Evolutionary conservation across 2,797 vertebrate species (phyloP).

Genomic region (Sebastiscus albofasciatus): DNA sequence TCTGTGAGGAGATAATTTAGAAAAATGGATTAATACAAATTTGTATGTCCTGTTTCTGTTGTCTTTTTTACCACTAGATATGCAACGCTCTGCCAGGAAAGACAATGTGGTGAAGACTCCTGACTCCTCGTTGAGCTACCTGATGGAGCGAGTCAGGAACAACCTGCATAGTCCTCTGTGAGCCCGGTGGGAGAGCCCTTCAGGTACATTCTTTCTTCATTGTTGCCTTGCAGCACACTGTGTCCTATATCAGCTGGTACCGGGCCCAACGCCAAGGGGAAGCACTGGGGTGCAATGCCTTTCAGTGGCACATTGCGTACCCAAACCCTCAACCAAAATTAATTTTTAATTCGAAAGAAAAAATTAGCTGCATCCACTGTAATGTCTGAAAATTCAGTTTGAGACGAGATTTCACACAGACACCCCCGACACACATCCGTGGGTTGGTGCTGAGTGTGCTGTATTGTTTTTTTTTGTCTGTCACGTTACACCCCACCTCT

Average conservation of each 20-base stretch:
- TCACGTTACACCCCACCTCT: neutral
- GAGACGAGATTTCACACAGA: neutral
- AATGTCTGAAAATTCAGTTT: neutral
- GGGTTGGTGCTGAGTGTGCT: neutral
- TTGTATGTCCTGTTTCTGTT: neutral
- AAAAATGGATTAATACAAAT: neutral
- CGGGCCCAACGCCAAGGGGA: accelerated
- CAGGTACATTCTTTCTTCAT: slow-evolving; percentile 75
- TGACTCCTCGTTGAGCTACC: slow-evolving; percentile 82
- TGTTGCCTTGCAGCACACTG: slow-evolving; percentile 19
- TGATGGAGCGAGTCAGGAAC: slow-evolving; percentile 83
- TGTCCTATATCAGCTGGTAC: slow-evolving; percentile 6
- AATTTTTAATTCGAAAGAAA: neutral
- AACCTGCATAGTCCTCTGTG: slow-evolving; percentile 83
- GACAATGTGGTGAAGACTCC: slow-evolving; percentile 62
- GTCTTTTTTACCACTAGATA: slow-evolving; percentile 58
- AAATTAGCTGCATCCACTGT: neutral
- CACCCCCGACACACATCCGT: neutral
- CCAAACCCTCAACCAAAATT: neutral
- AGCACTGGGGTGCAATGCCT: neutral
- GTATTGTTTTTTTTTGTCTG: neutral
- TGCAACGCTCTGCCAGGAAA: slow-evolving; percentile 65
- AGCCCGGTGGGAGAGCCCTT: slow-evolving; percentile 85
- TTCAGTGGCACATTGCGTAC: neutral
- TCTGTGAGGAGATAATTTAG: neutral